Conservation (phyloP, 1,140 invertebrate genomes). For the Pygmarrhopalites habei region DNA sequence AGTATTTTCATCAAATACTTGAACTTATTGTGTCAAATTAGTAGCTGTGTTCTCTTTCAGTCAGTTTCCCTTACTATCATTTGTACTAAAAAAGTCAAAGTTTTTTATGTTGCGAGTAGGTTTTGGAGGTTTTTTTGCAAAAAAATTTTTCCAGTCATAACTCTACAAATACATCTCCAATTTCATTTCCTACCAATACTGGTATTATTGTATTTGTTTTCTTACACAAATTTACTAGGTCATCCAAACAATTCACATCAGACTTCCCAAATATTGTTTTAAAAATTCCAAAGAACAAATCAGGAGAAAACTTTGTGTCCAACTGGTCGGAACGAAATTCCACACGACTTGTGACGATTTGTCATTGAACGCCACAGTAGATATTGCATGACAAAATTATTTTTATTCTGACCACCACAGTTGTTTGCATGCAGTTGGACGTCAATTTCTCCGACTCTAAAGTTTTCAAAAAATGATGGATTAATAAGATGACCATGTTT, state of each 20-base stretch:
- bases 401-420: constrained; percentile 20
- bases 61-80: too few species aligned
- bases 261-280: constrained; percentile 1
- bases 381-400: constrained; percentile 18
- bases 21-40: too few species aligned
- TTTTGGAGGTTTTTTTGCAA: too few species aligned
- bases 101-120: too few species aligned
- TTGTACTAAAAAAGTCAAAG: too few species aligned
- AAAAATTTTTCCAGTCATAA: too few species aligned
- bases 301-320: constrained; percentile 21
- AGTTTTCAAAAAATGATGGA: constrained; percentile 21
- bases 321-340: constrained; percentile 4
- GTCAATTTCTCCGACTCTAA: constrained; percentile 3
- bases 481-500: constrained; percentile 10
- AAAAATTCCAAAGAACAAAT: constrained; percentile 8
- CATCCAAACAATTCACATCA: background rate
- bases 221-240: background rate
- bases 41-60: too few species aligned
- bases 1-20: too few species aligned
- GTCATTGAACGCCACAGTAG: background rate
- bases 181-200: background rate
- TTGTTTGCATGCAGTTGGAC: constrained; percentile 5
- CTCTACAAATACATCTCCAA: background rate
- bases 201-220: background rate
- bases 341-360: background rate